These are phyloP conservation scores for Lithodes maja DNA, from an alignment of 2,888 invertebrate species.

Conservation along the genomic window DNA sequence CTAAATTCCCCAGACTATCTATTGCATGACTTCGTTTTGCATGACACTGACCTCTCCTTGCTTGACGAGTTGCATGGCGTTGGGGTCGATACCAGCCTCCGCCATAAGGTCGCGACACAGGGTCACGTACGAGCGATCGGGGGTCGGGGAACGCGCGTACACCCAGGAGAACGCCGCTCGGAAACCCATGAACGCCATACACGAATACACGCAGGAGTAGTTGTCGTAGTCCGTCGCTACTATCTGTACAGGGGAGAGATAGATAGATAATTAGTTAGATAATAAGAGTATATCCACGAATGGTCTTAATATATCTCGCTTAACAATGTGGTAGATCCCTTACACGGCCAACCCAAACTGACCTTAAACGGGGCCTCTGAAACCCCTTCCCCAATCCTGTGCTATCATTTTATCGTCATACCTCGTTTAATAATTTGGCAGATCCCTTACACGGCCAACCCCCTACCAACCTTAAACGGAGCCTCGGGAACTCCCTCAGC, in stretches of 20 bases:
- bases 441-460: too few relatives aligned
- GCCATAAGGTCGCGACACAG: slow-evolving; percentile 33
- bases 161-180: slow-evolving; percentile 63
- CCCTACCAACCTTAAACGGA: slow-evolving; percentile 36
- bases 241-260: slow-evolving; percentile 28
- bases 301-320: too few relatives aligned
- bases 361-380: too few relatives aligned
- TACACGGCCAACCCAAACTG: too few relatives aligned
- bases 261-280: too few relatives aligned
- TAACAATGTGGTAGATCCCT: too few relatives aligned
- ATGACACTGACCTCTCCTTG: slow-evolving; percentile 51
- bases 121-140: slow-evolving; percentile 23
- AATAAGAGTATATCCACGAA: too few relatives aligned
- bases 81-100: slow-evolving; percentile 24
- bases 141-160: slow-evolving; percentile 36
- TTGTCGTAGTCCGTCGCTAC: slow-evolving; percentile 60
- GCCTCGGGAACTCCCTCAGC: slow-evolving; percentile 54
- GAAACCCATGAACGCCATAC: slow-evolving; percentile 59
- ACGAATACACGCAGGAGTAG: slow-evolving; percentile 65
- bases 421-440: too few relatives aligned
- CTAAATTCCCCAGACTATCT: too few relatives aligned
- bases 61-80: slow-evolving; percentile 35
- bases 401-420: too few relatives aligned
- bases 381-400: too few relatives aligned
- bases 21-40: too few relatives aligned